Conservation (phyloP, 2,797 vertebrate species). For the Toxotes lorentzi region DNA sequence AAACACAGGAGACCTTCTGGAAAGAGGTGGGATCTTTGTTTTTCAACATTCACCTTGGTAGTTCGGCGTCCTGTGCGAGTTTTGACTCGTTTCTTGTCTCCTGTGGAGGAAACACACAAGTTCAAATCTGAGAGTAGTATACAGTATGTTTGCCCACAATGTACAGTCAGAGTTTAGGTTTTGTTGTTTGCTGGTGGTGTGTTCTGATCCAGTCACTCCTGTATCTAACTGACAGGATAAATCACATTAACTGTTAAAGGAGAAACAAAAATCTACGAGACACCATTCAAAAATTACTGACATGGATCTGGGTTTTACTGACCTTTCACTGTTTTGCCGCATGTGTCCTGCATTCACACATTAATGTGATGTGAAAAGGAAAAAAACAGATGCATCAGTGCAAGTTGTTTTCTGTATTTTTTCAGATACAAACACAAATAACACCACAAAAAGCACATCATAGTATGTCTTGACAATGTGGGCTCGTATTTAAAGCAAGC, state of each 20-base stretch:
- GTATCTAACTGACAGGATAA: neutral
- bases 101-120: constrained; percentile 56
- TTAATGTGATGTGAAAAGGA: constrained; percentile 14
- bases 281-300: neutral
- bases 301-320: constrained; percentile 26
- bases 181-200: neutral
- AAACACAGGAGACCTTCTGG: neutral
- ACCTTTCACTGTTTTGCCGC: constrained; percentile 74
- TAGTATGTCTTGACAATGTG: too few relatives aligned
- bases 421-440: constrained; percentile 1
- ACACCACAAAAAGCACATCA: too few relatives aligned
- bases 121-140: neutral
- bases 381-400: constrained; percentile 8
- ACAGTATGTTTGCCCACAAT: neutral
- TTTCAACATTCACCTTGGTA: constrained; percentile 76
- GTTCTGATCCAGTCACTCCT: neutral
- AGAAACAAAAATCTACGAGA: neutral
- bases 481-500: neutral
- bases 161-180: neutral
- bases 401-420: neutral
- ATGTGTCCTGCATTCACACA: constrained; percentile 54
- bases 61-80: constrained; percentile 73
- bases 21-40: neutral
- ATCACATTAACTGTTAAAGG: neutral
- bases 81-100: constrained; percentile 83